These are phyloP conservation scores for Orthosia gracilis DNA, from an alignment of 2,888 invertebrate genomes.

Conservation along the genomic window DNA sequence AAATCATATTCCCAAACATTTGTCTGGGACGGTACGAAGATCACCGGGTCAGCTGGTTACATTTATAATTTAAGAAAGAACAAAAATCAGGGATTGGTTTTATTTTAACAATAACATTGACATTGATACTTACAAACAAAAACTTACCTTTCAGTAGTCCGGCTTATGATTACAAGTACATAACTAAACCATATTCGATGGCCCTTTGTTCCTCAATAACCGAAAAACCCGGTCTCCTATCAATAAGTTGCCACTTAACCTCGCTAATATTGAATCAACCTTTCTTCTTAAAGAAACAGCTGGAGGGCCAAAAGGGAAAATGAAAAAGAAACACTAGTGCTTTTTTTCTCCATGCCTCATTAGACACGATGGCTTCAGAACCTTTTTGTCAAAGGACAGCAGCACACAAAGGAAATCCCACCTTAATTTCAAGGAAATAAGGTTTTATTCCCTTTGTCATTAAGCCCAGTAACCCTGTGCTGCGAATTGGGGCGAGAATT, in stretches of 20 bases:
- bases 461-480: constrained; percentile 45
- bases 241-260: constrained; percentile 63
- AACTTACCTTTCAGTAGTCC: neutral
- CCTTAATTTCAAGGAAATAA: constrained; percentile 47
- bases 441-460: constrained; percentile 47
- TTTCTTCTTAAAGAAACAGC: constrained; percentile 67
- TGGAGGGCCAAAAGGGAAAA: constrained; percentile 68
- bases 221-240: constrained; percentile 41
- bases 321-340: constrained; percentile 65
- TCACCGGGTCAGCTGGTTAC: too few species aligned
- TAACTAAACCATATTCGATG: constrained; percentile 14
- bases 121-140: neutral
- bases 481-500: constrained; percentile 73
- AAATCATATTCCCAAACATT: too few species aligned
- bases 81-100: neutral
- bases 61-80: too few species aligned
- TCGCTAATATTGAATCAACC: constrained; percentile 73
- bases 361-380: constrained; percentile 73
- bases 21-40: too few species aligned
- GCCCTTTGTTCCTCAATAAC: constrained; percentile 40
- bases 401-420: constrained; percentile 54
- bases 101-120: neutral
- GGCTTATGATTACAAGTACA: constrained; percentile 2
- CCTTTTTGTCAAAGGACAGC: constrained; percentile 76
- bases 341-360: constrained; percentile 75